Base-by-base conservation (phyloP, 2,797 vertebrate species). In the Labroides dimidiatus region DNA sequence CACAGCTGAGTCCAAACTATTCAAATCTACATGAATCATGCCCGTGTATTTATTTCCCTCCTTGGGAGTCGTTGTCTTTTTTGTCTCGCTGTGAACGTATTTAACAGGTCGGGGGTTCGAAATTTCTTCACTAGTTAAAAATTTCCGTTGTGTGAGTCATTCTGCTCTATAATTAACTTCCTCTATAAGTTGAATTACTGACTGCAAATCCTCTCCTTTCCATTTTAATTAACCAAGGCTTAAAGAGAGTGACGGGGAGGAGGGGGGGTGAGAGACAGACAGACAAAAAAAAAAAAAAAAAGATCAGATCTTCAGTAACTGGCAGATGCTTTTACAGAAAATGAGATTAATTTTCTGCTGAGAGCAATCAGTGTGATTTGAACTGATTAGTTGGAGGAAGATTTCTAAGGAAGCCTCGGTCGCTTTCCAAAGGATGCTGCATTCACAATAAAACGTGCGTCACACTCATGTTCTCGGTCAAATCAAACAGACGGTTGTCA, bases 221-320 rank as follows among this genome's bases (percentile, higher is more conserved):
- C 80, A 84, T 93, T 91, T 93, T 90, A 93, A 94, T 94, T 93
- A 93, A 92, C 84, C 75, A 72, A 75, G 77, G 88, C 82, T 87
- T 84, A 78, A 87, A 90, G 84, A 88, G 72, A 69, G 79, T 52
- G 72, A 69, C 61, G 66, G 70, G 77, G 68, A 72, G 84, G 81
- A 64, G 81, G 30, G 30, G 30, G 80, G 69, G 70, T 70, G 62
- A 57, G 68, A 78, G 56, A 75, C 49, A 83, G 69, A 76, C 75
- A 73, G 69, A 78, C 86, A 84, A 89, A 68, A 85, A 74, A 83
- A 72, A 89, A 83, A 90, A 83, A 75, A 87, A 84, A 89, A 85
- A 90, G 90, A 93, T 91, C 86, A 87, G 83, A 87, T 87, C 82
- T 93, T 90, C 91, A 93, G 87, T 92, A 93, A 94, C 89, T 92